A percentile compares a stretch with the other conserved stretches of the same genome.
These are phyloP conservation scores for Nephrotoma flavescens DNA, from an alignment of 2,888 invertebrate species.

Conservation along the genomic window DNA sequence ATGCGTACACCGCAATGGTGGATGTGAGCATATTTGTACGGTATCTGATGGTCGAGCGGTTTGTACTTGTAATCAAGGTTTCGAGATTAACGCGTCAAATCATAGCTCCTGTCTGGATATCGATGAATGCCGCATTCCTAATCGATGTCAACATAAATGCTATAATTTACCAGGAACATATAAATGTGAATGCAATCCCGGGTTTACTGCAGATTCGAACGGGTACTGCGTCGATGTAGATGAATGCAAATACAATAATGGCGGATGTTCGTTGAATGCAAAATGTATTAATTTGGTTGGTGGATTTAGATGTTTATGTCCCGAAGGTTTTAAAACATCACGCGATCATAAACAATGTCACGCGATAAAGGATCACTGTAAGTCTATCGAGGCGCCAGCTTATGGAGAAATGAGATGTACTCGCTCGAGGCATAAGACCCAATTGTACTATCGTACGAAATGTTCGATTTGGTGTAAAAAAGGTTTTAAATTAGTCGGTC, in stretches of 20 bases:
- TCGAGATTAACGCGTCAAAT: slow-evolving; percentile 19
- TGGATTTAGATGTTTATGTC: slow-evolving; percentile 36
- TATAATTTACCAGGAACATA: slow-evolving; percentile 34
- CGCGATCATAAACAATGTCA: slow-evolving; percentile 19
- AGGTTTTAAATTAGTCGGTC: slow-evolving; percentile 39
- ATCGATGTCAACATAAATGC: slow-evolving; percentile 35
- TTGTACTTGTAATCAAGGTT: slow-evolving; percentile 34
- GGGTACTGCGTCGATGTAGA: slow-evolving; percentile 38
- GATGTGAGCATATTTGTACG: slow-evolving; percentile 36
- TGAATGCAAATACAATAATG: slow-evolving; percentile 35
- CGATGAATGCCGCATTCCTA: slow-evolving; percentile 27
- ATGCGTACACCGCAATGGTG: slow-evolving; percentile 34
- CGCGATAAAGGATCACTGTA: slow-evolving; percentile 23
- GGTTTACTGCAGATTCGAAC: slow-evolving; percentile 34
- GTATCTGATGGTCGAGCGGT: slow-evolving; percentile 12
- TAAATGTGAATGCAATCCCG: slow-evolving; percentile 44
- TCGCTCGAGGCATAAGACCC: slow-evolving; percentile 26
- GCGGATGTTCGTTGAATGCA: slow-evolving; percentile 23
- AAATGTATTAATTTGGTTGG: slow-evolving; percentile 34
- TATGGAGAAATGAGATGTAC: slow-evolving; percentile 28
- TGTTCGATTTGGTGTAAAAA: slow-evolving; percentile 27
- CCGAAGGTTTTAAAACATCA: slow-evolving; percentile 25
- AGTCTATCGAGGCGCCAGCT: slow-evolving; percentile 21
- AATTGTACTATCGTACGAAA: slow-evolving; percentile 26
- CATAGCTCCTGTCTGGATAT: slow-evolving; percentile 24